These are phyloP conservation scores for Sebastes hubbsi DNA, from an alignment of 2,797 vertebrate species.

Conservation along the genomic window DNA sequence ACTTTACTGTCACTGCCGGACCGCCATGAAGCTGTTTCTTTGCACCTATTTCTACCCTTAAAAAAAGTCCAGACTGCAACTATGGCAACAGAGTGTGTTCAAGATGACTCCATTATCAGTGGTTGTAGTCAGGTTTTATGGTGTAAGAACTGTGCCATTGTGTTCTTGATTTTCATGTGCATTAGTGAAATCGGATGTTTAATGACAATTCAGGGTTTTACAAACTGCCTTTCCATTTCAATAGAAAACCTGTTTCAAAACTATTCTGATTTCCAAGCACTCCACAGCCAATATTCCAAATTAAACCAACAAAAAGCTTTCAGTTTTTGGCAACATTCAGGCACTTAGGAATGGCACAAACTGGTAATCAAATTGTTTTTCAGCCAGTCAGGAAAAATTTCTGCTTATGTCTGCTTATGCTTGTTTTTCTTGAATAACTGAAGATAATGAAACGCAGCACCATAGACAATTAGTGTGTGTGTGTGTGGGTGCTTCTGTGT, in stretches of 20 bases:
- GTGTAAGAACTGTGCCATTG: background rate
- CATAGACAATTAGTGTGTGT: background rate
- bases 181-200: background rate
- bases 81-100: background rate
- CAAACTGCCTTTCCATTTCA: background rate
- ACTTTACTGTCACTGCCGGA: constrained; percentile 19
- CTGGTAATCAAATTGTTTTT: background rate
- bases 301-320: background rate
- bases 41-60: background rate
- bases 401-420: too few relatives aligned
- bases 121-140: background rate
- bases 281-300: background rate
- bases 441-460: background rate
- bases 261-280: background rate
- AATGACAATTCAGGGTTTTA: background rate
- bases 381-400: background rate
- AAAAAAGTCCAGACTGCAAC: constrained; percentile 1
- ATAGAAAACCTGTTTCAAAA: background rate
- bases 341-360: background rate
- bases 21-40: constrained; percentile 16
- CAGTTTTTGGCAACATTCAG: background rate
- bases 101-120: background rate
- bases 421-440: background rate
- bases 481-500: background rate
- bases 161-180: background rate